These are phyloP conservation scores for Guaruba guarouba DNA, from an alignment of 2,113 vertebrate genomes.

Conservation along the genomic window DNA sequence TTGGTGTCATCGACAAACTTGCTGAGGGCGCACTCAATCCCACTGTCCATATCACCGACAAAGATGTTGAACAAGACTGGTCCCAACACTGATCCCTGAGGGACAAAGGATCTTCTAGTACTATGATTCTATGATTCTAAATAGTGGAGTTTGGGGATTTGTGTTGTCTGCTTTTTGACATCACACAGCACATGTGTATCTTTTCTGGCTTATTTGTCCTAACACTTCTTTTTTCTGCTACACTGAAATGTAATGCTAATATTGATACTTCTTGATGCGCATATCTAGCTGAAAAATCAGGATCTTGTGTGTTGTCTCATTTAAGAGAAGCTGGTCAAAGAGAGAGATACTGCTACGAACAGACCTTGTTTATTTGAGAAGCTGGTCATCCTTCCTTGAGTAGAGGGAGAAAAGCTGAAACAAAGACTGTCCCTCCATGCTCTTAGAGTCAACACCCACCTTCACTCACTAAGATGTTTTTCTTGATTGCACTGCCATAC, in stretches of 20 bases:
- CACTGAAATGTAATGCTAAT: not conserved
- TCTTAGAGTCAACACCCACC: not conserved
- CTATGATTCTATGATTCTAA: not conserved
- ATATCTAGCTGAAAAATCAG: not conserved
- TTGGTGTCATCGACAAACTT: too few species aligned
- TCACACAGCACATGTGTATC: not conserved
- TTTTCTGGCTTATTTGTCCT: not conserved
- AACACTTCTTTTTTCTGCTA: not conserved
- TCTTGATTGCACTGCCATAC: rapidly evolving
- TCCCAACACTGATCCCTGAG: too few species aligned
- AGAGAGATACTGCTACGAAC: not conserved
- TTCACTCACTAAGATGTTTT: not conserved
- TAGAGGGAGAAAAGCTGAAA: not conserved
- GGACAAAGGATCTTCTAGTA: not conserved
- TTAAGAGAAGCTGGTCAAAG: not conserved
- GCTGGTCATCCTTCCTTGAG: not conserved
- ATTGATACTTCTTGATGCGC: not conserved
- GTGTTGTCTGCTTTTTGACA: not conserved
- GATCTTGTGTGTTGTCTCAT: not conserved
- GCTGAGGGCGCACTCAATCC: too few species aligned
- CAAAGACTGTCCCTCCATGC: not conserved
- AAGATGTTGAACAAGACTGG: too few species aligned
- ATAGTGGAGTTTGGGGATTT: not conserved
- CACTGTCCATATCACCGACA: too few species aligned
- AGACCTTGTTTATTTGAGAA: not conserved